Evolutionary conservation across 2,113 vertebrate genomes (phyloP), one percentile per base, ranked within the genome.

Genomic region (Cryptotis parvus): DNA sequence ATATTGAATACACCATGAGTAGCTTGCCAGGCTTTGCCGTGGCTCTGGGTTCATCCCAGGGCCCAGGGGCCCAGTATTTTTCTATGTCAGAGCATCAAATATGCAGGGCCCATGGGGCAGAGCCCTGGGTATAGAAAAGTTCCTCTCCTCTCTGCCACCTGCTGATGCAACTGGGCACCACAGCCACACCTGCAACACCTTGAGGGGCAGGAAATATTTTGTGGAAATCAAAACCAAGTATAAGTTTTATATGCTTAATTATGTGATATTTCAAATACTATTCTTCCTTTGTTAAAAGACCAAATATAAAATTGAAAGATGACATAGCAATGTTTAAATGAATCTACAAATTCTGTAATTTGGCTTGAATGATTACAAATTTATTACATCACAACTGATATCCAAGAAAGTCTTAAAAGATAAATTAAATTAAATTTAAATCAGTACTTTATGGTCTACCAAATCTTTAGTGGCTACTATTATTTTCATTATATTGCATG

Each of bases 401-500:
- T 4, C 20, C 12, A 11, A 66, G 11, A 84, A 87, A 91, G 78
- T 18, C 74, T 73, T 70, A 18, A 43, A 81, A 74, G 33, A 84
- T 11, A 95, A 87, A 84, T 3, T 61, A 41, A 90, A 37, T 94
- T 81, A 82, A 89, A 87, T 69, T 92, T 88, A 75, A 77, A 35
- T 75, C 11, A 63, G 7, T 63, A 79, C 12, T 45, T 82, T 5
- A 79, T 43, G 49, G 20, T 87, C 43, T n/a, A 29, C 63, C 26
- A 92, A 81, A 6, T 83, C 33, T 45, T 9, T 0, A 70, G 69
- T 84, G 31, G 9, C 72, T 80, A 43, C 73, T 78, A 84, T 33
- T 74, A 79, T 66, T 70, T 29, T 81, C 27, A 80, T 33, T 45
- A 31, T 81, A 33, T 27, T 90, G 7, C n/a, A 9, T 49, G 39